Percentiles rank a stretch among this genome's conserved stretches.
Evolutionary conservation across 2,113 vertebrate species (phyloP).

Genomic region (Gorilla gorilla): DNA sequence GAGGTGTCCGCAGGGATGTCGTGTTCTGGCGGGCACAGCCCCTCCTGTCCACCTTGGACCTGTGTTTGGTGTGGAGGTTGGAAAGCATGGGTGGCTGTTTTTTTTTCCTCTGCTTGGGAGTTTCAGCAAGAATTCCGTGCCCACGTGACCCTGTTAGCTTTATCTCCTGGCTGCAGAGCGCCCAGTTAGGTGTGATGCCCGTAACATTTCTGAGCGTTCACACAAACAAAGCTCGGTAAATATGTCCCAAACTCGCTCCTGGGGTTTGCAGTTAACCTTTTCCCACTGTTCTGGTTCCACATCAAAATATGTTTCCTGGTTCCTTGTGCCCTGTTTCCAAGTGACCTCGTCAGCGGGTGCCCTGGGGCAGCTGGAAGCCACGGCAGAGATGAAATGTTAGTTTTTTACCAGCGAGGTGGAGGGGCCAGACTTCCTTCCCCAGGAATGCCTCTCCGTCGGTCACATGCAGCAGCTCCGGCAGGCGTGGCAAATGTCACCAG

Average conservation of each 20-base stretch:
- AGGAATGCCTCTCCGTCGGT: slow-evolving; percentile 65
- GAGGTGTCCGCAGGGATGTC: accelerated
- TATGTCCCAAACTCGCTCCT: neutral
- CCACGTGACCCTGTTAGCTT: slow-evolving; percentile 12
- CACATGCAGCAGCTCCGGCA: neutral
- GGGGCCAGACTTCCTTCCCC: slow-evolving; percentile 77
- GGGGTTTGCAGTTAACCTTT: slow-evolving; percentile 65
- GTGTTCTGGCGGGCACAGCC: accelerated
- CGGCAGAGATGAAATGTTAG: slow-evolving; percentile 61
- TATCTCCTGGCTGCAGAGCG: slow-evolving; percentile 51
- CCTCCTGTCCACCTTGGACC: accelerated
- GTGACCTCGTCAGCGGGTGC: slow-evolving; percentile 74
- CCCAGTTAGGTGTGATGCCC: neutral
- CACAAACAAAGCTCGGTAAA: slow-evolving; percentile 34
- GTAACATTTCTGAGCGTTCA: neutral
- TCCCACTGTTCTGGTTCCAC: slow-evolving; percentile 81
- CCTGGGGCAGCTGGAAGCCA: slow-evolving; percentile 74
- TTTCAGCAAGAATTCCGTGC: neutral
- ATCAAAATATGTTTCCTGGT: slow-evolving; percentile 85
- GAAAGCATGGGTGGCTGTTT: accelerated
- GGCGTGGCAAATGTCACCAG: slow-evolving; percentile 61
- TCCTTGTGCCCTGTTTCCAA: slow-evolving; percentile 78
- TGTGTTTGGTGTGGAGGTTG: accelerated
- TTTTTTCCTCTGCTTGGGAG: neutral
- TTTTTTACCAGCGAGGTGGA: slow-evolving; percentile 61